Percentiles rank a stretch among this genome's conserved stretches.
Evolutionary conservation across 2,113 vertebrate species (phyloP).

Genomic region (Pseudorasbora parva): DNA sequence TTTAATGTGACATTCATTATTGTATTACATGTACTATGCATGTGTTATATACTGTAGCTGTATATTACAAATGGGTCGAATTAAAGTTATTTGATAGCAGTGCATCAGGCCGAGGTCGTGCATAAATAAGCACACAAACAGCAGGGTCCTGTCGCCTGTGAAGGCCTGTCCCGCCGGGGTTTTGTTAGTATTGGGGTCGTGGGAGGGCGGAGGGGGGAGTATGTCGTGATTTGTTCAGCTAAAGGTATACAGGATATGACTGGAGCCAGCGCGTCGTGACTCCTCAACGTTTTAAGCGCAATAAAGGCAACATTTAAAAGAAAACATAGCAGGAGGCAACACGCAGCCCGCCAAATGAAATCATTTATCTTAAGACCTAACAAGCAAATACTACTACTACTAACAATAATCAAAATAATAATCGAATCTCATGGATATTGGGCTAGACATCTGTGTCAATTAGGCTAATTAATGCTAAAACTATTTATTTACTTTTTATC

Average conservation of each 20-base stretch:
- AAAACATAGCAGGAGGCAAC: conserved; percentile 40
- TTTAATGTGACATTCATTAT: not conserved
- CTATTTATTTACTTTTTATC: not conserved
- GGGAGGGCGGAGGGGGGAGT: conserved; percentile 55
- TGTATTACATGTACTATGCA: not conserved
- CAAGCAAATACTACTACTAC: no score
- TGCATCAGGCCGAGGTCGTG: conserved; percentile 65
- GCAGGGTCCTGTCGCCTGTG: conserved; percentile 73
- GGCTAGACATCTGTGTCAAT: not conserved
- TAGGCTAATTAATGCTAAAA: not conserved
- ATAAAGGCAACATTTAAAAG: conserved; percentile 58
- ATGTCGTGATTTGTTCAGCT: conserved; percentile 81
- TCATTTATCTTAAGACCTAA: not conserved
- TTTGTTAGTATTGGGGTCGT: conserved; percentile 74
- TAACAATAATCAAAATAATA: not conserved
- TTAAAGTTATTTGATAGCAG: not conserved
- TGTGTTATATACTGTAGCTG: not conserved
- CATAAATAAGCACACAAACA: conserved; percentile 76
- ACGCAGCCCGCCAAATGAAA: conserved; percentile 19
- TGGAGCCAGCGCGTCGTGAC: conserved; percentile 89
- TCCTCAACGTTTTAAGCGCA: conserved; percentile 69
- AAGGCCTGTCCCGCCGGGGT: conserved; percentile 57
- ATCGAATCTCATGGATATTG: not conserved
- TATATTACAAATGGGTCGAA: not conserved
- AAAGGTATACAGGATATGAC: conserved; percentile 86